phyloP scores from a whole-genome alignment of 2,113 vertebrate genomes.

The Macquaria australasica region DNA sequence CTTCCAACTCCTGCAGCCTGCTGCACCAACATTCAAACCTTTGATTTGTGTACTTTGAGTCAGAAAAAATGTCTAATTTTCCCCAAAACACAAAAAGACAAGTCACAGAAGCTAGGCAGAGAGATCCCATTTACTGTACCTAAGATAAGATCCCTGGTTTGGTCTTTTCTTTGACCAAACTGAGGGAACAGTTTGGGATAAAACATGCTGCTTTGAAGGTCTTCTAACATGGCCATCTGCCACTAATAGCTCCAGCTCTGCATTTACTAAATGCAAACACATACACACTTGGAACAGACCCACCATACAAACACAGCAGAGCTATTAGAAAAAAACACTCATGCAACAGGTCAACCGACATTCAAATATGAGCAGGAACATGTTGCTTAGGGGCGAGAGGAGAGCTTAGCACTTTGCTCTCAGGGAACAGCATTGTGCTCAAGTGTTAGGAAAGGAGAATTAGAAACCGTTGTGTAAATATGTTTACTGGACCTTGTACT shows the following conservation, averaged over 20 bases:
- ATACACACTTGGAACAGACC: neutral
- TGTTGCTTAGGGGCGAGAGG: slow-evolving; percentile 9
- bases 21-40: neutral
- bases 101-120: neutral
- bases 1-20: neutral
- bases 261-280: neutral
- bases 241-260: slow-evolving; percentile 5
- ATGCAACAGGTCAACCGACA: slow-evolving; percentile 26
- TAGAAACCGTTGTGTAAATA: slow-evolving; percentile 42
- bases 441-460: slow-evolving; percentile 11
- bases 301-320: slow-evolving; percentile 22
- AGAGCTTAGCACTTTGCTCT: slow-evolving; percentile 39
- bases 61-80: neutral
- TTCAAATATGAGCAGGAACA: slow-evolving; percentile 24
- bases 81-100: neutral
- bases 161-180: slow-evolving; percentile 2
- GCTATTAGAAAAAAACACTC: neutral
- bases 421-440: slow-evolving; percentile 26
- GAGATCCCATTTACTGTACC: neutral
- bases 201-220: slow-evolving; percentile 21
- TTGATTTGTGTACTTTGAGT: neutral
- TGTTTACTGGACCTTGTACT: slow-evolving; percentile 54
- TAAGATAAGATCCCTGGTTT: neutral
- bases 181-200: slow-evolving; percentile 3
- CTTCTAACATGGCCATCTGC: slow-evolving; percentile 5